Evolutionary conservation across 2,113 vertebrate species (phyloP).

Genomic region (Triplophysa rosa): DNA sequence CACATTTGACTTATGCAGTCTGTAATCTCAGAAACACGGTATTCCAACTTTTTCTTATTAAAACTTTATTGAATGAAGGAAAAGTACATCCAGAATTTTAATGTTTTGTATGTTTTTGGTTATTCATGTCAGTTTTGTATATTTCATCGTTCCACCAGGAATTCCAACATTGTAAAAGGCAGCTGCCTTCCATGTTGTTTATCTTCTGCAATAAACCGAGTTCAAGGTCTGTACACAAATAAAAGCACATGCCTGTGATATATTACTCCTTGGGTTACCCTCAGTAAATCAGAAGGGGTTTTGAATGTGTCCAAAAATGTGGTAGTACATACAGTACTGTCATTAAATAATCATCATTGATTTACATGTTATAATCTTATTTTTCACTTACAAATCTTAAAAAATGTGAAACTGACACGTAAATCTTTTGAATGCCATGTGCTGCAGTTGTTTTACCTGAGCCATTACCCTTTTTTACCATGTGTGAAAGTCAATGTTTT

Average conservation of each 20-base stretch:
- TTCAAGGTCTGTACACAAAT: slow-evolving; percentile 32
- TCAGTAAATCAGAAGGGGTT: slow-evolving; percentile 32
- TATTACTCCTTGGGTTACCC: slow-evolving; percentile 8
- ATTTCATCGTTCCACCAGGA: not conserved
- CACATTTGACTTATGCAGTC: too few relatives aligned
- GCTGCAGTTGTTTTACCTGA: not conserved
- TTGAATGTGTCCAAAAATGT: slow-evolving; percentile 18
- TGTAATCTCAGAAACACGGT: too few relatives aligned
- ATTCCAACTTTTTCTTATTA: too few relatives aligned
- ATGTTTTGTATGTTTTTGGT: not conserved
- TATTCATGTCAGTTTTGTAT: not conserved
- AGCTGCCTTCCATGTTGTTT: slow-evolving; percentile 35
- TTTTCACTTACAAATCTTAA: too few relatives aligned
- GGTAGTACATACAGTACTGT: not conserved
- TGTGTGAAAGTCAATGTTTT: slow-evolving; percentile 15
- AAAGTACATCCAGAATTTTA: too few relatives aligned
- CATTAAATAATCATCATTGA: not conserved
- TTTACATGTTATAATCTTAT: too few relatives aligned
- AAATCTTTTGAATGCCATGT: too few relatives aligned
- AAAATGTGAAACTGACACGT: too few relatives aligned
- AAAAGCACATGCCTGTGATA: slow-evolving; percentile 26
- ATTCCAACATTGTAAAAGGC: slow-evolving; percentile 32
- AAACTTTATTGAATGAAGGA: too few relatives aligned
- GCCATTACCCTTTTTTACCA: slow-evolving; percentile 4
- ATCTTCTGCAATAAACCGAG: slow-evolving; percentile 44